A percentile compares a stretch with the other conserved stretches of the same genome.
Evolutionary conservation across 2,113 vertebrate species (phyloP).

Genomic region (Podocnemis expansa): DNA sequence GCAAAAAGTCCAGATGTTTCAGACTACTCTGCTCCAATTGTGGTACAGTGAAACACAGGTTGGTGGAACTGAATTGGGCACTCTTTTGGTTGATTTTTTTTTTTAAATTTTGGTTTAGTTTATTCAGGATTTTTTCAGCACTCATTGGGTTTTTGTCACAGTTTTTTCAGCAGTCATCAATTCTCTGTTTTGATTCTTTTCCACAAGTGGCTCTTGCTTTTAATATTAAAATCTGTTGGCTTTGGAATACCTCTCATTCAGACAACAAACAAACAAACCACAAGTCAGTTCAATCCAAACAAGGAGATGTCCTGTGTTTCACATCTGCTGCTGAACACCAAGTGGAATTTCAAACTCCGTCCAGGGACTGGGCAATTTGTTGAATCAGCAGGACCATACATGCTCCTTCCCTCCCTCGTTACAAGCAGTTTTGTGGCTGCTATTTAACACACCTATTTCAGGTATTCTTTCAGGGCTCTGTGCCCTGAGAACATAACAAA

Average conservation of each 20-base stretch:
- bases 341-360: neutral
- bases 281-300: neutral
- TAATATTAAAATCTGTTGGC: constrained; percentile 1
- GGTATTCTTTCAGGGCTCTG: neutral
- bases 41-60: neutral
- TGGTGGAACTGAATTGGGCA: neutral
- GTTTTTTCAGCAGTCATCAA: neutral
- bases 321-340: neutral
- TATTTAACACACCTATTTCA: neutral
- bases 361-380: neutral
- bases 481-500: neutral
- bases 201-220: neutral
- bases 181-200: neutral
- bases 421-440: neutral
- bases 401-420: neutral
- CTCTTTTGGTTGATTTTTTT: neutral
- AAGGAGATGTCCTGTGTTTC: neutral
- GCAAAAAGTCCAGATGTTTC: neutral
- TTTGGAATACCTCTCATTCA: neutral
- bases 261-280: constrained; percentile 19
- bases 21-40: neutral
- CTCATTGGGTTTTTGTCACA: neutral
- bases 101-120: neutral
- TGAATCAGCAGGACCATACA: neutral
- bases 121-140: neutral